These are phyloP conservation scores for Telmatochromis bifrenatus DNA, from an alignment of 2,113 vertebrate genomes.

Conservation along the genomic window DNA sequence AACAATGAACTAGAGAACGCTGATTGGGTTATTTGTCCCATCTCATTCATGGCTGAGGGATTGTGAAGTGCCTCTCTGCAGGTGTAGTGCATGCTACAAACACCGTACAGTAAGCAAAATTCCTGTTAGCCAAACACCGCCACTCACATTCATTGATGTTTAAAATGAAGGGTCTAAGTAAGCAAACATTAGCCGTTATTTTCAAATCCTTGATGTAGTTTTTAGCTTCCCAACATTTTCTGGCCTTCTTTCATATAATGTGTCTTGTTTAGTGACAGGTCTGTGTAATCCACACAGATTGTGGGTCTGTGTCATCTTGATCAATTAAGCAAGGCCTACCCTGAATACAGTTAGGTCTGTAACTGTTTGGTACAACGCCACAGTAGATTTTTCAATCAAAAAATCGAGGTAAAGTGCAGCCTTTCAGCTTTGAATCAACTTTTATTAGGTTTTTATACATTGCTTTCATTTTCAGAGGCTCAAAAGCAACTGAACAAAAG, in stretches of 20 bases:
- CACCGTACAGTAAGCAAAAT: not conserved
- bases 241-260: not conserved
- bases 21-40: slow-evolving; percentile 97
- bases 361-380: not conserved
- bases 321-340: not conserved
- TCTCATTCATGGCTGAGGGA: slow-evolving; percentile 83
- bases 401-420: not conserved
- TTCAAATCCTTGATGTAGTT: not conserved
- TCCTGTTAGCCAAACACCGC: not conserved
- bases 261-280: not conserved
- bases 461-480: not conserved
- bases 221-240: not conserved
- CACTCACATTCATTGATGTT: not conserved
- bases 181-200: not conserved
- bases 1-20: slow-evolving; percentile 75
- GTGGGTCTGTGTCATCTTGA: not conserved
- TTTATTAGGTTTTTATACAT: not conserved
- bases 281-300: not conserved
- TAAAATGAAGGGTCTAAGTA: not conserved
- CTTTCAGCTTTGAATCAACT: not conserved
- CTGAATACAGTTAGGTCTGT: not conserved
- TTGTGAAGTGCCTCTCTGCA: slow-evolving; percentile 82
- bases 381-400: not conserved
- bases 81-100: slow-evolving; percentile 58
- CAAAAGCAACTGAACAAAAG: not conserved